phyloP scores from a whole-genome alignment of 2,797 vertebrate genomes.

The Helicolenus hilgendorfi region DNA sequence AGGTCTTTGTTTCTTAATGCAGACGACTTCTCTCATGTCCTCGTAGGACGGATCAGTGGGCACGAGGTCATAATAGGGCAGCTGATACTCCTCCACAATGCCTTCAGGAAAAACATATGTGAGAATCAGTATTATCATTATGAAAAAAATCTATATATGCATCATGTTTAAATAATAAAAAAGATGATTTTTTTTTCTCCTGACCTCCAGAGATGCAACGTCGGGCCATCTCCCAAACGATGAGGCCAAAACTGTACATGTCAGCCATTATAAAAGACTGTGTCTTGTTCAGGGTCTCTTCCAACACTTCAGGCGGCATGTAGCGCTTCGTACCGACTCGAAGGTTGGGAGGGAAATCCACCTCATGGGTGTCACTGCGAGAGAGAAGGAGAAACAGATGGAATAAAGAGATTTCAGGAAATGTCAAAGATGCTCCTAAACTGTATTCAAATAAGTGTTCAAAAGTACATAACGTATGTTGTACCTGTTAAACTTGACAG shows the following conservation, averaged over 20 bases:
- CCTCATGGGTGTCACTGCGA: conserved; percentile 95
- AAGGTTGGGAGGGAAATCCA: conserved; percentile 96
- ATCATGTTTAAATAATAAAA: not conserved
- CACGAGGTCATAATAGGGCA: conserved; percentile 96
- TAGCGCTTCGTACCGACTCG: conserved; percentile 98
- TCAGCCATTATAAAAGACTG: conserved; percentile 99
- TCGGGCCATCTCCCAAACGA: conserved; percentile 96
- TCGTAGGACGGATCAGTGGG: conserved; percentile 96
- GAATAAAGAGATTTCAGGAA: not conserved
- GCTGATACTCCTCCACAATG: conserved; percentile 97
- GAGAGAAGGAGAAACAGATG: not conserved
- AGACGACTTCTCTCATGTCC: conserved; percentile 97
- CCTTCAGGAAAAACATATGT: conserved; percentile 83
- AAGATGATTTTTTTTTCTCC: not conserved
- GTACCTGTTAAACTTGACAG: conserved; percentile 98
- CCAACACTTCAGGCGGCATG: conserved; percentile 98
- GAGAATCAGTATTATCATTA: not conserved
- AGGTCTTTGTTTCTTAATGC: conserved; percentile 95
- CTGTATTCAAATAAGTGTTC: not conserved
- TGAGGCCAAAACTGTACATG: conserved; percentile 99
- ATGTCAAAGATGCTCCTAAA: not conserved
- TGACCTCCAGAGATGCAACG: conserved; percentile 97
- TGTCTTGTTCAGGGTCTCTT: conserved; percentile 95
- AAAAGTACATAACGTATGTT: not conserved
- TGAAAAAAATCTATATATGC: not conserved